These are phyloP conservation scores for Ceriagrion tenellum DNA, from an alignment of 2,888 invertebrate species.

Conservation along the genomic window DNA sequence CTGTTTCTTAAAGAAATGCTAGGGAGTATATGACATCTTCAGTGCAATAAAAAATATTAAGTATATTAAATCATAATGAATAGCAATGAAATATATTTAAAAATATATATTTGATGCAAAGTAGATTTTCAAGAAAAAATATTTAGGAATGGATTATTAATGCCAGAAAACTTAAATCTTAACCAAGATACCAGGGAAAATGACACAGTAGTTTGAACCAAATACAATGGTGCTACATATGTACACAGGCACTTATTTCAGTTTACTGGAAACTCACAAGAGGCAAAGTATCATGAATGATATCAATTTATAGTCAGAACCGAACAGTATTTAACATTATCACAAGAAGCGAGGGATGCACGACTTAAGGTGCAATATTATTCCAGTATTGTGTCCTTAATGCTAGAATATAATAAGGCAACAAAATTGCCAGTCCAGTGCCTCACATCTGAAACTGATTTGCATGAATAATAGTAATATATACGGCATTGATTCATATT, in stretches of 20 bases:
- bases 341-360: neutral
- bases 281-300: neutral
- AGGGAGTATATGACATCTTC: neutral
- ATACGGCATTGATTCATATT: neutral
- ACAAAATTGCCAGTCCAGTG: neutral
- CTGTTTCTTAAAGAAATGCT: neutral
- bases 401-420: neutral
- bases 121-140: neutral
- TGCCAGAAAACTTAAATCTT: neutral
- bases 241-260: neutral
- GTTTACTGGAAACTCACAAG: neutral
- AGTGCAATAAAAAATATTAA: neutral
- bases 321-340: too few species aligned
- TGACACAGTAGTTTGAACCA: neutral
- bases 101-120: neutral
- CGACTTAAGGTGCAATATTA: neutral
- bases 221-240: slow-evolving; percentile 3
- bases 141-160: neutral
- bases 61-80: neutral
- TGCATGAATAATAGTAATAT: neutral
- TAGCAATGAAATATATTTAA: neutral
- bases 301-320: too few species aligned
- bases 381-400: neutral
- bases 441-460: neutral
- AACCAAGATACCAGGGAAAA: neutral